Evolutionary conservation across 2,888 invertebrate genomes (phyloP).

Genomic region (Chironomus riparius): DNA sequence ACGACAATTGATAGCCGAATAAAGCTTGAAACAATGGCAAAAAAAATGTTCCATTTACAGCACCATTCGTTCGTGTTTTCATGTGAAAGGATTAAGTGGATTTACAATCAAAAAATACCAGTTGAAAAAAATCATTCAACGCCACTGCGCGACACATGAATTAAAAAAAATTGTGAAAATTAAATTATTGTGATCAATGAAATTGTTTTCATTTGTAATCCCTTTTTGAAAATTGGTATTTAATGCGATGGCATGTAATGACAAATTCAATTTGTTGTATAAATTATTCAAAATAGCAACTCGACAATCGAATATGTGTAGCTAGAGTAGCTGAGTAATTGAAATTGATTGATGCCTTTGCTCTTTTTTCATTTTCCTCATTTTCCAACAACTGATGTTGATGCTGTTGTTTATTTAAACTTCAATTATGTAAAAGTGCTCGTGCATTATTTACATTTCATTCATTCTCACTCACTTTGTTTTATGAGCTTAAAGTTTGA

Average conservation of each 20-base stretch:
- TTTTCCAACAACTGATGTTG: not conserved
- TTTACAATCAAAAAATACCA: not conserved
- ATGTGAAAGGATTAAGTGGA: conserved; percentile 4
- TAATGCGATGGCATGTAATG: not conserved
- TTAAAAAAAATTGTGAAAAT: not conserved
- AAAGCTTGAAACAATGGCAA: not conserved
- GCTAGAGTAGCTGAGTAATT: not conserved
- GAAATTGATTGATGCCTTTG: not conserved
- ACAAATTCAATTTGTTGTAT: not conserved
- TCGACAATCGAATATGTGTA: not conserved
- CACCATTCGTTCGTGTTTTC: not conserved
- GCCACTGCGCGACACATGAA: not conserved
- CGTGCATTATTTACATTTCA: not conserved
- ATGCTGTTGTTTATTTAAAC: not conserved
- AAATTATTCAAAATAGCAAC: not conserved
- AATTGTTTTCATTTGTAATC: not conserved
- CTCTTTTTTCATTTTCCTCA: not conserved
- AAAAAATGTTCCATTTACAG: too few relatives aligned
- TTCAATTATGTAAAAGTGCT: not conserved
- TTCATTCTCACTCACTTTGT: too few relatives aligned
- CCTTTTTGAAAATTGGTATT: not conserved
- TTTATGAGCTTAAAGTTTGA: too few relatives aligned
- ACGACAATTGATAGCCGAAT: not conserved
- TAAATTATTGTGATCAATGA: not conserved
- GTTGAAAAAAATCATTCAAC: not conserved